These are phyloP conservation scores for Conus canariensis DNA, from an alignment of 2,888 invertebrate genomes.

Conservation along the genomic window DNA sequence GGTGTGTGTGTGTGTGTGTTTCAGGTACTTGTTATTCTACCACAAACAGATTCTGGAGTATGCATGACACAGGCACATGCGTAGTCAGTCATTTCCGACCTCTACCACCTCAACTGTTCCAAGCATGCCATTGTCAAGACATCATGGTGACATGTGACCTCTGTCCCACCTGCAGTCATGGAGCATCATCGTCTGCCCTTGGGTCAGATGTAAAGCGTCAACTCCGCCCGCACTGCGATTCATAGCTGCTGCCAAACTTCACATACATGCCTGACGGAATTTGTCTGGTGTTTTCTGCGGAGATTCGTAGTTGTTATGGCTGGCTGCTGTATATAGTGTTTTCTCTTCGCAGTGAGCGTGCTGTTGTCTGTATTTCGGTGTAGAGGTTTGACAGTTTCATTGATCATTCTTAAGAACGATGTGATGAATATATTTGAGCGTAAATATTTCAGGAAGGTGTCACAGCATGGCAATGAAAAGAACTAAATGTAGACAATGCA, in stretches of 20 bases:
- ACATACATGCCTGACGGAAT: not conserved
- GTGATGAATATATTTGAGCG: not conserved
- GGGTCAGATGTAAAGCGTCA: not conserved
- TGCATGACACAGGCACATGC: slow-evolving; percentile 65
- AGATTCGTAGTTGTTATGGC: not conserved
- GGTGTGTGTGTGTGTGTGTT: slow-evolving; percentile 73
- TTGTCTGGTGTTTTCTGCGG: not conserved
- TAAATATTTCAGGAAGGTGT: not conserved
- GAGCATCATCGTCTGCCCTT: too few relatives aligned
- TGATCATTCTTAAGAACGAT: not conserved
- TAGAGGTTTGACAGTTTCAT: not conserved
- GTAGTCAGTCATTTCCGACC: not conserved
- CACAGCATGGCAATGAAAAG: not conserved
- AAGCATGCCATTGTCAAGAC: not conserved
- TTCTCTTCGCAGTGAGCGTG: not conserved
- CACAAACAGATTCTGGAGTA: slow-evolving; percentile 97
- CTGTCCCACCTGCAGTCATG: not conserved
- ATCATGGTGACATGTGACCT: not conserved
- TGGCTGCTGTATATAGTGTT: not conserved
- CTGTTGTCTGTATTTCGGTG: not conserved
- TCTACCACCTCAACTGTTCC: slow-evolving; percentile 19
- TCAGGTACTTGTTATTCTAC: slow-evolving; percentile 95
- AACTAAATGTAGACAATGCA: not conserved
- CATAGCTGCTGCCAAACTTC: slow-evolving; percentile 15
- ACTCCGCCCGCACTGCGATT: not conserved